Evolutionary conservation across 2,113 vertebrate genomes (phyloP).

Genomic region (Vimba vimba): DNA sequence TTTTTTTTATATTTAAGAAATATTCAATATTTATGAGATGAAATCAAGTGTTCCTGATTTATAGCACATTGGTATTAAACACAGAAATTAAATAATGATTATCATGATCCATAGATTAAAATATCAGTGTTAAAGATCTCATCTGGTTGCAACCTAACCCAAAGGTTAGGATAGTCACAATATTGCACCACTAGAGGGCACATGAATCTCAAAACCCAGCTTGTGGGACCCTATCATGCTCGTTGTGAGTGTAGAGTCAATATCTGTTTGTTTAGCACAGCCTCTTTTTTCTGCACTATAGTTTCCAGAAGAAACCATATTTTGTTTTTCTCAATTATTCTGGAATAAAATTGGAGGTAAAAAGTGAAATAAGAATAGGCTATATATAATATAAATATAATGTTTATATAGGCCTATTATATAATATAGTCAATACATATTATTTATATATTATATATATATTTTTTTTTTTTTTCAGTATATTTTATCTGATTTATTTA

Average conservation of each 20-base stretch:
- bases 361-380: neutral
- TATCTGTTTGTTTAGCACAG: neutral
- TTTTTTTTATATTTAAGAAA: too few species aligned
- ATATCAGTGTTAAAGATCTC: neutral
- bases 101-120: neutral
- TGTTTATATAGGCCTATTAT: neutral
- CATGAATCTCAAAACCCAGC: neutral
- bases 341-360: neutral
- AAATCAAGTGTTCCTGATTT: neutral
- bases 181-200: constrained; percentile 15
- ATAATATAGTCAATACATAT: too few species aligned
- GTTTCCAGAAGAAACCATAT: neutral
- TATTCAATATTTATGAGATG: neutral
- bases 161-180: neutral
- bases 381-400: neutral
- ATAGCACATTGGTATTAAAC: neutral
- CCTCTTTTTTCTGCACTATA: neutral
- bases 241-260: neutral
- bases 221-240: neutral
- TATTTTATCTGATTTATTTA: too few species aligned
- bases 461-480: too few species aligned
- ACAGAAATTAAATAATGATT: neutral
- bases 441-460: too few species aligned
- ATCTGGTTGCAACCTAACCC: neutral
- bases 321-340: neutral